A percentile compares a stretch with the other conserved stretches of the same genome.
phyloP scores from a whole-genome alignment of 2,888 invertebrate genomes.

The Nesidiocoris tenuis region DNA sequence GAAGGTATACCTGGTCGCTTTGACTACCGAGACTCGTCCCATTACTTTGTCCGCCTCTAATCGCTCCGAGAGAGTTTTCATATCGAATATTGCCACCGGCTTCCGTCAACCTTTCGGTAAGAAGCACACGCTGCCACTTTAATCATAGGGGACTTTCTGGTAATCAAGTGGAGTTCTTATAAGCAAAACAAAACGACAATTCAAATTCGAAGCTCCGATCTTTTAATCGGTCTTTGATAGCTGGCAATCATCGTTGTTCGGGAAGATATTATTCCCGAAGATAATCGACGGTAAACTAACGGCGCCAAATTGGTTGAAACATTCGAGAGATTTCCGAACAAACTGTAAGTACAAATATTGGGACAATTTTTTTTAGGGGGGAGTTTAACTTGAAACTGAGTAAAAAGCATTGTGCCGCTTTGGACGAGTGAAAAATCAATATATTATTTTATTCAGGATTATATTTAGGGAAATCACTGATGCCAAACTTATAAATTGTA shows the following conservation, averaged over 20 bases:
- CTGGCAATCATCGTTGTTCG: background rate
- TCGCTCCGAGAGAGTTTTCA: conserved; percentile 14
- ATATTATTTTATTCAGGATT: too few relatives aligned
- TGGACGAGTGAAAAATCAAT: too few relatives aligned
- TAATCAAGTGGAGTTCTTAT: background rate
- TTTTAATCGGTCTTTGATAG: background rate
- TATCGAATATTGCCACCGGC: conserved; percentile 35
- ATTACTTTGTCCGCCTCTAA: conserved; percentile 29
- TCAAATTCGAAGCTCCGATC: background rate
- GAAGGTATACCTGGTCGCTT: background rate
- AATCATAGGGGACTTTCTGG: background rate
- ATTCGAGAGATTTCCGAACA: too few relatives aligned
- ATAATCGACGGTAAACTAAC: too few relatives aligned
- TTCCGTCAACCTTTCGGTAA: conserved; percentile 27
- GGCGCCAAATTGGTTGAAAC: too few relatives aligned
- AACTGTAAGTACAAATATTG: too few relatives aligned
- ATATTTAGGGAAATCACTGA: too few relatives aligned
- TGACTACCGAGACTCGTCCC: conserved; percentile 3
- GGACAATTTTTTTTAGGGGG: too few relatives aligned
- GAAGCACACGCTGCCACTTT: background rate
- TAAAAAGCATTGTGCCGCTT: too few relatives aligned
- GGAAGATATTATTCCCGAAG: too few relatives aligned
- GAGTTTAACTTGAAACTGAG: too few relatives aligned
- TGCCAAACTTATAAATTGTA: too few relatives aligned
- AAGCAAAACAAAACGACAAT: background rate